Conservation (phyloP, 2,797 vertebrate species). For the Loris lydekkerianus region DNA sequence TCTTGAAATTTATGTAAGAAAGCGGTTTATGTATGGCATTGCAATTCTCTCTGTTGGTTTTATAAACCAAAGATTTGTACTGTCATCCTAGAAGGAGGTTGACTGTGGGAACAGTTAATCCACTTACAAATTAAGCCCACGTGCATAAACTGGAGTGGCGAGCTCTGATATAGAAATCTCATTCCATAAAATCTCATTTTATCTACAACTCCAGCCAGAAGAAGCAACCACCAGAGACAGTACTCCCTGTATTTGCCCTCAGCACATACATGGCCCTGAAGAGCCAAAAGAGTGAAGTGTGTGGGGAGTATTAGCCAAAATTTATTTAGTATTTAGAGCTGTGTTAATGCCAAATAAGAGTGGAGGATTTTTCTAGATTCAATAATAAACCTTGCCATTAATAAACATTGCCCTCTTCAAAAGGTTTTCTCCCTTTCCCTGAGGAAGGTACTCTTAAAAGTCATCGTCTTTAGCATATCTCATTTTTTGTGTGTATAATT, state of each 20-base stretch:
- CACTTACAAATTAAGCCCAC: not conserved
- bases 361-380: not conserved
- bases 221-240: not conserved
- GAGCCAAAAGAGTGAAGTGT: not conserved
- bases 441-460: conserved; percentile 6
- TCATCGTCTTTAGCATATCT: not conserved
- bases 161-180: not conserved
- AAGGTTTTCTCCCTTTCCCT: not conserved
- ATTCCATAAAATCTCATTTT: not conserved
- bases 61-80: not conserved
- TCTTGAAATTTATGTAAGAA: not conserved
- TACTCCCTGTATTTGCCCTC: not conserved
- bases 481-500: not conserved
- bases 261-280: no score
- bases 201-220: not conserved
- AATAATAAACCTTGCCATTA: not conserved
- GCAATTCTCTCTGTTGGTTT: not conserved
- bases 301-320: not conserved
- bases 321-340: not conserved
- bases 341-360: not conserved
- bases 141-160: not conserved
- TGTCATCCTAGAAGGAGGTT: not conserved
- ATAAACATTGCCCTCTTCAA: not conserved
- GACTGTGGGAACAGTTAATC: not conserved
- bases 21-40: not conserved